These are phyloP conservation scores for Laspeyria flexula DNA, from an alignment of 2,888 invertebrate species.

Conservation along the genomic window DNA sequence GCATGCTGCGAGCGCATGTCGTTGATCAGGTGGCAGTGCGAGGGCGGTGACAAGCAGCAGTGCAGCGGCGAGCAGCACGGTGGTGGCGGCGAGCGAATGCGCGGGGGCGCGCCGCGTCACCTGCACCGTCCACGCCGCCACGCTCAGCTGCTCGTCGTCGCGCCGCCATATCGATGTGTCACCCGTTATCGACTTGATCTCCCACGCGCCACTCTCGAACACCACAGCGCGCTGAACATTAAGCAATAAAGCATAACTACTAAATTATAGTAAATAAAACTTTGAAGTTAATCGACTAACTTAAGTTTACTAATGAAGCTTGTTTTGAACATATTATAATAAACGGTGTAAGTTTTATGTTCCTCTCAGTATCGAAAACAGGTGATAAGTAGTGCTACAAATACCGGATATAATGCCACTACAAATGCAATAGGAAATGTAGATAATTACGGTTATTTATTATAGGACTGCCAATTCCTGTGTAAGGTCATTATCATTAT, in stretches of 20 bases:
- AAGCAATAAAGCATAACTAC: background rate
- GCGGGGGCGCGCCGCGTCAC: slow-evolving; percentile 7
- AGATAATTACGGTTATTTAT: too few relatives aligned
- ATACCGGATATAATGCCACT: too few relatives aligned
- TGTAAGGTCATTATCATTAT: too few relatives aligned
- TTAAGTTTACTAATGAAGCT: too few relatives aligned
- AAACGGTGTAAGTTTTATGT: too few relatives aligned
- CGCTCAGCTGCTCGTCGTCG: background rate
- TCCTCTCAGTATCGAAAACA: too few relatives aligned
- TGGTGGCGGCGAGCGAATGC: slow-evolving; percentile 42
- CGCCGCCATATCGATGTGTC: slow-evolving; percentile 19
- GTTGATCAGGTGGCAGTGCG: slow-evolving; percentile 55
- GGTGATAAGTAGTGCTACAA: too few relatives aligned
- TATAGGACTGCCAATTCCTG: too few relatives aligned
- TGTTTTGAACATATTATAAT: too few relatives aligned
- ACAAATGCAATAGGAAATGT: too few relatives aligned
- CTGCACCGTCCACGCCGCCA: slow-evolving; percentile 1
- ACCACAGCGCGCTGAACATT: slow-evolving; percentile 50
- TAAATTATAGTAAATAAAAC: too few relatives aligned
- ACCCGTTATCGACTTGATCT: slow-evolving; percentile 52
- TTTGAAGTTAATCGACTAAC: too few relatives aligned
- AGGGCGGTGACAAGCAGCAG: slow-evolving; percentile 58
- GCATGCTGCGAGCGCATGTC: slow-evolving; percentile 66
- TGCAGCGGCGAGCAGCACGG: slow-evolving; percentile 50
- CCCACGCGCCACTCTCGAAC: slow-evolving; percentile 70